Evolutionary conservation across 1,140 invertebrate species (phyloP).

Genomic region (Prorops nasuta): DNA sequence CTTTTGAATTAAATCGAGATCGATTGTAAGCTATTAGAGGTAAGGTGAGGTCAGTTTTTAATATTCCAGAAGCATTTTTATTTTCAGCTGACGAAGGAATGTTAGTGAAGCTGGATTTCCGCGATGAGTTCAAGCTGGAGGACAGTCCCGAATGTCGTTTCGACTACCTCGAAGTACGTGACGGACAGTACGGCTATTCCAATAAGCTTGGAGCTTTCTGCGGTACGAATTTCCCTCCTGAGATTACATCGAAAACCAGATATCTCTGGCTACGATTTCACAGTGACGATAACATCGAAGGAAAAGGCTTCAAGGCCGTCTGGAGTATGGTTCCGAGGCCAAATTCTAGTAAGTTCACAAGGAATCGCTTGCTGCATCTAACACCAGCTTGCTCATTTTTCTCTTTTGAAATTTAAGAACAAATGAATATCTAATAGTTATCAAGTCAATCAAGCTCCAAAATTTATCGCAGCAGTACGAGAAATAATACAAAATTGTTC

Average conservation of each 20-base stretch:
- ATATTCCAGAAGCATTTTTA: too few species aligned
- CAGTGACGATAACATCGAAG: constrained; percentile 83
- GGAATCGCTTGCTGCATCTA: constrained; percentile 1
- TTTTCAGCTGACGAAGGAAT: constrained; percentile 73
- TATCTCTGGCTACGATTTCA: constrained; percentile 83
- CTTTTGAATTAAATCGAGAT: too few species aligned
- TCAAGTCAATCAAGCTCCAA: too few species aligned
- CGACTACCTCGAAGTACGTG: constrained; percentile 81
- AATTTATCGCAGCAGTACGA: too few species aligned
- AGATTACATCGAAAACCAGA: constrained; percentile 72
- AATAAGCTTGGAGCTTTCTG: constrained; percentile 69
- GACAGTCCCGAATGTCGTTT: constrained; percentile 72
- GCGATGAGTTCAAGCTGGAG: constrained; percentile 79
- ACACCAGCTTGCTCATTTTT: too few species aligned
- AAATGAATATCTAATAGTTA: too few species aligned
- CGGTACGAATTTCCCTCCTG: constrained; percentile 73
- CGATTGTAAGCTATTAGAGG: too few species aligned
- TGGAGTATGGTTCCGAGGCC: constrained; percentile 66
- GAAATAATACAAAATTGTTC: too few species aligned
- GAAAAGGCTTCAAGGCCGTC: constrained; percentile 78
- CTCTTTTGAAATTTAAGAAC: too few species aligned
- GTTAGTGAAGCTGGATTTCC: constrained; percentile 76
- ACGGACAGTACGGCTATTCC: constrained; percentile 85
- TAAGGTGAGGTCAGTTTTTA: too few species aligned
- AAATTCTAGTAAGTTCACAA: constrained; percentile 48